Conservation (phyloP, 2,888 invertebrate species). For the Cacoxenus indagator region DNA sequence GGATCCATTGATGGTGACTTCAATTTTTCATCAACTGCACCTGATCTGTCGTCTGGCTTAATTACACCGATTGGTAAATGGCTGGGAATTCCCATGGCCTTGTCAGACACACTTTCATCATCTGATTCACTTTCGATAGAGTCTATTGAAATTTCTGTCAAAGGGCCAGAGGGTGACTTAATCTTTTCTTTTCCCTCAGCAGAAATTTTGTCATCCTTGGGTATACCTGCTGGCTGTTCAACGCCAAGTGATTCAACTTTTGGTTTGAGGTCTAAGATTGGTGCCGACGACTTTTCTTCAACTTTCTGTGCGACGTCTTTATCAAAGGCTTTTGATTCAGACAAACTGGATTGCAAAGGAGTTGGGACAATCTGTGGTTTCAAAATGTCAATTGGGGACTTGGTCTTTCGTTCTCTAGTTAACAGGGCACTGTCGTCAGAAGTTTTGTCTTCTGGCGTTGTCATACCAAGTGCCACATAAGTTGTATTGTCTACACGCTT, state of each 20-base stretch:
- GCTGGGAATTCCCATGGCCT: background rate
- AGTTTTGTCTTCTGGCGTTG: constrained; percentile 3
- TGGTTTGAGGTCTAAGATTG: constrained; percentile 2
- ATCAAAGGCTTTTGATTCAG: background rate
- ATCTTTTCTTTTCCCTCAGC: background rate
- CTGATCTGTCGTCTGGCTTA: background rate
- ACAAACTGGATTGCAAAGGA: too few species aligned
- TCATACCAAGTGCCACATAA: too few species aligned
- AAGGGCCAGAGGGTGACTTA: constrained; percentile 1
- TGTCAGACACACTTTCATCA: background rate
- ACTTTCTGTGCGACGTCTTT: background rate
- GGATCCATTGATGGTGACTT: background rate
- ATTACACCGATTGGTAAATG: background rate
- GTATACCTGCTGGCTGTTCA: background rate
- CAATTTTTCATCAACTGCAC: background rate
- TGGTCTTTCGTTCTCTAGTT: constrained; percentile 23
- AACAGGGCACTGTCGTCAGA: constrained; percentile 1
- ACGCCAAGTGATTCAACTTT: constrained; percentile 23
- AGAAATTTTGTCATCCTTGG: constrained; percentile 16
- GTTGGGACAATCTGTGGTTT: background rate
- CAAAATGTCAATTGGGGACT: constrained; percentile 18
- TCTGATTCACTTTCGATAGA: background rate
- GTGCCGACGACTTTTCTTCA: constrained; percentile 4
- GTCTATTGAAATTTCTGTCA: background rate
- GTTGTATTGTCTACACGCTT: background rate